Conservation (phyloP, 2,113 vertebrate species). For the Hydrolagus affinis region DNA sequence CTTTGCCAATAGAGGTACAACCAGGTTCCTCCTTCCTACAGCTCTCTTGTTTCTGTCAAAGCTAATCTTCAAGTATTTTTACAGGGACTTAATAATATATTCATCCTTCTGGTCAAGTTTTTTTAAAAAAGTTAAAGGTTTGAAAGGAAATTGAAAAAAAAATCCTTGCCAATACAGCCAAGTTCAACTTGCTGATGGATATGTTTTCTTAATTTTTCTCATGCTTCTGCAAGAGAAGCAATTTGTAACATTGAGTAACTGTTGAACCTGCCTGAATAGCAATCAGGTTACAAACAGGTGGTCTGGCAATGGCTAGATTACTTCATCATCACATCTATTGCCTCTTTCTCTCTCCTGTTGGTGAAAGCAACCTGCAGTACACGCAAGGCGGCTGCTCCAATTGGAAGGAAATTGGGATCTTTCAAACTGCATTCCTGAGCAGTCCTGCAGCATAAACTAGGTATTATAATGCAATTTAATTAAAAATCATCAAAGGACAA, state of each 20-base stretch:
- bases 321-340: neutral
- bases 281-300: neutral
- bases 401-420: neutral
- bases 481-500: conserved; percentile 1
- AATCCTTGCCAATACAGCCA: neutral
- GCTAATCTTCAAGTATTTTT: neutral
- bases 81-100: too few species aligned
- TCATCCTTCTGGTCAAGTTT: neutral
- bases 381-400: neutral
- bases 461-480: neutral
- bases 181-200: neutral
- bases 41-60: too few species aligned
- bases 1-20: too few species aligned
- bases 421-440: neutral
- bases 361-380: neutral
- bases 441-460: neutral
- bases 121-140: neutral
- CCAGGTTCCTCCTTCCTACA: too few species aligned
- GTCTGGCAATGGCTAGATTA: neutral
- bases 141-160: neutral
- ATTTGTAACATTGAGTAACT: neutral
- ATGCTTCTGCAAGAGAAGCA: neutral
- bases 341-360: neutral
- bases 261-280: neutral
- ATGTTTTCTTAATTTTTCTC: neutral